Evolutionary conservation across 2,113 vertebrate genomes (phyloP).

Genomic region (Mixornis gularis): DNA sequence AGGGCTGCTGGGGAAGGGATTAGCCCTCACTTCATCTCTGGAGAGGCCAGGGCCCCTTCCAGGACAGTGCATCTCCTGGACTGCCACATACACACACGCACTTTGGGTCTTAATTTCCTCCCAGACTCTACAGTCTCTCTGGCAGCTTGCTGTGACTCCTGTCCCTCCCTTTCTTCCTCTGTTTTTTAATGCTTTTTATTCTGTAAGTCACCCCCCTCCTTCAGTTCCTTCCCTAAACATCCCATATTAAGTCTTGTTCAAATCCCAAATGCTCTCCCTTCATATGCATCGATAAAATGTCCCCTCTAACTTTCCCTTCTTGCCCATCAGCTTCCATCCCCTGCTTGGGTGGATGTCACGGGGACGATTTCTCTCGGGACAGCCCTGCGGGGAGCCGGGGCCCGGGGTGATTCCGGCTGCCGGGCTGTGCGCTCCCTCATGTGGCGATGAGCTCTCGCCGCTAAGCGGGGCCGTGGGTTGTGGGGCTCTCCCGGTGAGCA

Average conservation of each 20-base stretch:
- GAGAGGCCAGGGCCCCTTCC: neutral
- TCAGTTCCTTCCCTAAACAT: neutral
- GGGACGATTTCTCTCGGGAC: neutral
- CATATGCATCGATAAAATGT: fast-evolving
- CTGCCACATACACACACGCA: neutral
- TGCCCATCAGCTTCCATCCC: neutral
- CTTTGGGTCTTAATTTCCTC: neutral
- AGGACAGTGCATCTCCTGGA: neutral
- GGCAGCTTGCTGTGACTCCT: neutral
- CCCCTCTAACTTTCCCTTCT: neutral
- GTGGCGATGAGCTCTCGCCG: neutral
- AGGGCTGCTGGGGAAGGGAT: neutral
- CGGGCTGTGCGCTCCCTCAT: neutral
- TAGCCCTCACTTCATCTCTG: fast-evolving
- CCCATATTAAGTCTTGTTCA: neutral
- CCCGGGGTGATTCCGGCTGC: fast-evolving
- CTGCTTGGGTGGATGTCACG: fast-evolving
- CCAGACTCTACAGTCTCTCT: neutral
- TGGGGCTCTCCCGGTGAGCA: neutral
- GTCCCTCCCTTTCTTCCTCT: neutral
- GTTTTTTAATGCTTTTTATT: neutral
- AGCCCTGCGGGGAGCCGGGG: fast-evolving
- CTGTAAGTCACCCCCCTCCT: neutral
- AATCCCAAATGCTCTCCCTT: neutral
- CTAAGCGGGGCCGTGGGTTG: fast-evolving